phyloP scores from a whole-genome alignment of 1,140 invertebrate species.

The Cecropterus lyciades region DNA sequence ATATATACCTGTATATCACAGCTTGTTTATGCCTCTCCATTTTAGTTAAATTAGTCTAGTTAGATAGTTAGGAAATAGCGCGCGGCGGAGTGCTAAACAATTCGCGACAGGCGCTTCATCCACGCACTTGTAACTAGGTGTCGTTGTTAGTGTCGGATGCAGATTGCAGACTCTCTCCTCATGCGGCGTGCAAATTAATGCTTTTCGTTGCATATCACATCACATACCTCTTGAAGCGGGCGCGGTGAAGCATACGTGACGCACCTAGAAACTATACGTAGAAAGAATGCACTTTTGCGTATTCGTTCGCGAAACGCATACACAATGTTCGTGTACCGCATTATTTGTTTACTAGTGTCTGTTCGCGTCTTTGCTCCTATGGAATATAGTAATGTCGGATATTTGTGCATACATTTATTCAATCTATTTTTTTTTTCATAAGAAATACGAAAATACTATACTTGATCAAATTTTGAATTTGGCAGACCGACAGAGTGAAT shows the following conservation, averaged over 20 bases:
- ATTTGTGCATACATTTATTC: no score
- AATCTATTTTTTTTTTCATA: no score
- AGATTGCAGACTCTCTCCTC: conserved; percentile 32
- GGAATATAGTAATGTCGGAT: no score
- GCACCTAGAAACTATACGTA: conserved; percentile 28
- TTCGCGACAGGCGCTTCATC: conserved; percentile 13
- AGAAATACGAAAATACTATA: no score
- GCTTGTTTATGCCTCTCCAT: background rate
- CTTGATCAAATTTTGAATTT: no score
- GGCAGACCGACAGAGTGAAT: no score
- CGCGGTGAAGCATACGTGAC: conserved; percentile 18
- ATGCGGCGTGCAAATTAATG: conserved; percentile 35
- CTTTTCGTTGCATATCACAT: conserved; percentile 34
- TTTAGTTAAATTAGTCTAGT: background rate
- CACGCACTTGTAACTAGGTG: conserved; percentile 22
- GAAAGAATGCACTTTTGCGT: conserved; percentile 25
- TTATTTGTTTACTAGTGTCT: background rate
- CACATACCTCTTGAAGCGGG: conserved; percentile 13
- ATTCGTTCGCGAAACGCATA: conserved; percentile 13
- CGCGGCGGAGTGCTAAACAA: conserved; percentile 11
- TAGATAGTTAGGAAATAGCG: background rate
- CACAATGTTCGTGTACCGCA: background rate
- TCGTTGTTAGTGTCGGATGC: conserved; percentile 26
- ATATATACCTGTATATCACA: no score
- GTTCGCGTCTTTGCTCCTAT: no score